These are phyloP conservation scores for Stegodyphus mimosarum DNA, from an alignment of 1,140 invertebrate species.

Conservation along the genomic window DNA sequence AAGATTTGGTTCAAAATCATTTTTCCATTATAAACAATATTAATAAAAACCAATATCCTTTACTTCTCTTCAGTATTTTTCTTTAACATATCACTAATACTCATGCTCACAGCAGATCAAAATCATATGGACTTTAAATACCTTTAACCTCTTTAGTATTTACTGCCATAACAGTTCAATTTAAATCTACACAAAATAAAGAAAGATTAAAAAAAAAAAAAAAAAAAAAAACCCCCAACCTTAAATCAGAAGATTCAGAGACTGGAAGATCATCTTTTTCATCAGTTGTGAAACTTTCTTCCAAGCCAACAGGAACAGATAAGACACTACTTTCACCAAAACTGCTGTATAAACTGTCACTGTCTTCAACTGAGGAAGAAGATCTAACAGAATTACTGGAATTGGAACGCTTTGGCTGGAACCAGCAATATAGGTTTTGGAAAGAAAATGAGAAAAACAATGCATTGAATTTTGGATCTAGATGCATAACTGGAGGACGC, in stretches of 20 bases:
- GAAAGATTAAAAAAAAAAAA: background rate
- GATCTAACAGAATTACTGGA: constrained; percentile 28
- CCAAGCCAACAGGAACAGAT: constrained; percentile 16
- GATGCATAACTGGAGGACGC: background rate
- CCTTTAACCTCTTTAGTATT: no score
- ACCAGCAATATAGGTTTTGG: constrained; percentile 35
- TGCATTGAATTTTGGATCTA: constrained; percentile 10
- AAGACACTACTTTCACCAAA: constrained; percentile 35
- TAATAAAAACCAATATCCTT: no score
- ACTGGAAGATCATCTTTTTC: constrained; percentile 21
- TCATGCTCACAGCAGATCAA: no score
- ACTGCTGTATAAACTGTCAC: constrained; percentile 41
- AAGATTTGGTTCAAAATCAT: no score
- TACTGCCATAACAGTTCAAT: background rate
- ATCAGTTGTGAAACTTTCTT: constrained; percentile 12
- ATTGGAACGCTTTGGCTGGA: constrained; percentile 27
- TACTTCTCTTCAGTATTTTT: no score
- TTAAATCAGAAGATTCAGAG: background rate
- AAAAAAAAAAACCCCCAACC: no score
- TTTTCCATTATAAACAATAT: no score
- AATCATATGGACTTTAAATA: no score
- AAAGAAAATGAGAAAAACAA: constrained; percentile 4
- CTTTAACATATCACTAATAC: no score
- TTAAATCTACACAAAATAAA: background rate
- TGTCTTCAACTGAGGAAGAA: constrained; percentile 2